phyloP scores from a whole-genome alignment of 1,140 invertebrate species.

The Lepidurus packardi region DNA sequence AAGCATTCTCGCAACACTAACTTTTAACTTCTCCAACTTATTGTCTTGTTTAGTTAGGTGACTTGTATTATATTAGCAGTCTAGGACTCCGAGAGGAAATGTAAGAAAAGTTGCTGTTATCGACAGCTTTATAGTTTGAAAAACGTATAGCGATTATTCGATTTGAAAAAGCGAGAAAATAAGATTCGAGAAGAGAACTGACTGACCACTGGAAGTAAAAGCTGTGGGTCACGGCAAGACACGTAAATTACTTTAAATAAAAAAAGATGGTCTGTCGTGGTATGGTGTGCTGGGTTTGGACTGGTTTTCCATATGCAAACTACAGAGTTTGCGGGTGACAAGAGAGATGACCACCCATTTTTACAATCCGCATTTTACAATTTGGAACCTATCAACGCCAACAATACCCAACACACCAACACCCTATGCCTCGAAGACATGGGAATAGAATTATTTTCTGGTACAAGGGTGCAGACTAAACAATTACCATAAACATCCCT shows the following conservation, averaged over 20 bases:
- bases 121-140: background rate
- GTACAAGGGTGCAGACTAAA: slow-evolving; percentile 1
- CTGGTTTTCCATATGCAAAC: slow-evolving; percentile 21
- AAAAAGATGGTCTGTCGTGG: background rate
- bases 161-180: background rate
- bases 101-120: background rate
- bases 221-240: background rate
- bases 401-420: slow-evolving; percentile 16
- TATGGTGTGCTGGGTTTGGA: background rate
- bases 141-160: background rate
- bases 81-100: too few species aligned
- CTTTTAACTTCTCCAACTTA: background rate
- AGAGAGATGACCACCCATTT: slow-evolving; percentile 18
- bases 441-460: background rate
- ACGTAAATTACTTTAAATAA: slow-evolving; percentile 2
- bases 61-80: background rate
- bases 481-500: slow-evolving; percentile 1
- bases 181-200: too few species aligned
- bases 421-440: background rate
- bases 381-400: slow-evolving; percentile 14
- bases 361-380: slow-evolving; percentile 22
- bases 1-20: background rate
- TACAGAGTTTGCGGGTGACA: slow-evolving; percentile 12
- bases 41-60: background rate
- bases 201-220: background rate